These are phyloP conservation scores for Plectrocnemia conspersa DNA, from an alignment of 1,140 invertebrate species.

Conservation along the genomic window DNA sequence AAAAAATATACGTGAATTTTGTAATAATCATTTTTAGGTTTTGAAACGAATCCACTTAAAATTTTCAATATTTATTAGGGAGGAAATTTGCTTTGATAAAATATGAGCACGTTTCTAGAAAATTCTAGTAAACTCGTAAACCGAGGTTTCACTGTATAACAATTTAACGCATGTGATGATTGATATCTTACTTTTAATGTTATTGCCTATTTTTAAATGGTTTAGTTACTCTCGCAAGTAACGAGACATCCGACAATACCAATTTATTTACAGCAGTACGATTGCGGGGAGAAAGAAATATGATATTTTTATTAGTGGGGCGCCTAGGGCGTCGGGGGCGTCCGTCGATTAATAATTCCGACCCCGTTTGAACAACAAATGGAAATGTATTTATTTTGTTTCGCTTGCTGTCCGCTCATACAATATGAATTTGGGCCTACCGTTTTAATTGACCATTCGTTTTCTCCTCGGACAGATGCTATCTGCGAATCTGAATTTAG, in stretches of 20 bases:
- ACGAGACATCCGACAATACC: not conserved
- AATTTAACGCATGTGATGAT: too few species aligned
- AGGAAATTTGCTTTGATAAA: too few species aligned
- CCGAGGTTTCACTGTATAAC: too few species aligned
- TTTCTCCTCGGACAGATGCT: slow-evolving; percentile 12
- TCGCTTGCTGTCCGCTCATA: slow-evolving; percentile 27
- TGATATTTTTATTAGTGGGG: slow-evolving; percentile 10
- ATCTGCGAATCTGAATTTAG: slow-evolving; percentile 10
- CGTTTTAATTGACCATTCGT: slow-evolving; percentile 1
- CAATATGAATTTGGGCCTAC: slow-evolving; percentile 24
- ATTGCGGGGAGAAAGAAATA: slow-evolving; percentile 7
- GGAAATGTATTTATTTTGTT: slow-evolving; percentile 35
- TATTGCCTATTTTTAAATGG: too few species aligned
- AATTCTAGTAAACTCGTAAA: too few species aligned
- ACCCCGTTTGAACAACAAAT: slow-evolving; percentile 33
- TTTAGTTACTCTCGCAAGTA: too few species aligned
- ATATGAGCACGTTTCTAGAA: too few species aligned
- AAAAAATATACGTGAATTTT: too few species aligned
- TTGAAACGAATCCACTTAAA: too few species aligned
- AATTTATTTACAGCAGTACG: slow-evolving; percentile 2
- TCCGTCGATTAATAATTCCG: slow-evolving; percentile 29
- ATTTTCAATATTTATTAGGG: too few species aligned
- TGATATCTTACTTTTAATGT: too few species aligned
- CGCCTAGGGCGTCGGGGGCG: not conserved
- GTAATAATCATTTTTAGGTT: too few species aligned